Evolutionary conservation across 1,140 invertebrate species (phyloP).

Genomic region (Oryctes rhinoceros): DNA sequence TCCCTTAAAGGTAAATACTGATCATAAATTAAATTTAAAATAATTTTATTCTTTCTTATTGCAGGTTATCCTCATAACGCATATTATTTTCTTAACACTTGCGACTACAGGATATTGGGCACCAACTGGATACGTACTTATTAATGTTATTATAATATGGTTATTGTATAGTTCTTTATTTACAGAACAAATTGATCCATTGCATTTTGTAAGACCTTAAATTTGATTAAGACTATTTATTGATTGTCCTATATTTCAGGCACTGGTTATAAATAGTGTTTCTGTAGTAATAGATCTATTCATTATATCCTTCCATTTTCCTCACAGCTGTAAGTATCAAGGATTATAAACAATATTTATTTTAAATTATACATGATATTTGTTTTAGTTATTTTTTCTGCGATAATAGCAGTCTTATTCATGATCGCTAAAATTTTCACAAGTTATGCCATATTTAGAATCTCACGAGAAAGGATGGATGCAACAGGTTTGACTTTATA

Average conservation of each 20-base stretch:
- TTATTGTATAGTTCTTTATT: not conserved
- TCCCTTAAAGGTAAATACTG: conserved; percentile 6
- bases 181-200: conserved; percentile 24
- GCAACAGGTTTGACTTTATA: conserved; percentile 8
- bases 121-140: conserved; percentile 23
- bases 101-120: conserved; percentile 25
- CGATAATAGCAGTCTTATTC: conserved; percentile 5
- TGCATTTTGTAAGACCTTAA: conserved; percentile 30
- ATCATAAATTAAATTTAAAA: conserved; percentile 8
- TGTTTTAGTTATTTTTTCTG: not conserved
- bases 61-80: conserved; percentile 19
- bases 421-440: conserved; percentile 19
- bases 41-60: not conserved
- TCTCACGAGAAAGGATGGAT: not conserved
- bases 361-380: not conserved
- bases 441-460: conserved; percentile 7
- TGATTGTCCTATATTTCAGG: conserved; percentile 27
- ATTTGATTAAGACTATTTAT: not conserved
- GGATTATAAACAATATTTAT: not conserved
- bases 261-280: conserved; percentile 16
- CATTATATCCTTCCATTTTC: conserved; percentile 28
- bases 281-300: conserved; percentile 34
- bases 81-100: conserved; percentile 28
- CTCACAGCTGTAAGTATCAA: not conserved
- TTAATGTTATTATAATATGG: conserved; percentile 35